These are phyloP conservation scores for Ichneumoninae sp. DNA, from an alignment of 2,888 invertebrate species.

Conservation along the genomic window DNA sequence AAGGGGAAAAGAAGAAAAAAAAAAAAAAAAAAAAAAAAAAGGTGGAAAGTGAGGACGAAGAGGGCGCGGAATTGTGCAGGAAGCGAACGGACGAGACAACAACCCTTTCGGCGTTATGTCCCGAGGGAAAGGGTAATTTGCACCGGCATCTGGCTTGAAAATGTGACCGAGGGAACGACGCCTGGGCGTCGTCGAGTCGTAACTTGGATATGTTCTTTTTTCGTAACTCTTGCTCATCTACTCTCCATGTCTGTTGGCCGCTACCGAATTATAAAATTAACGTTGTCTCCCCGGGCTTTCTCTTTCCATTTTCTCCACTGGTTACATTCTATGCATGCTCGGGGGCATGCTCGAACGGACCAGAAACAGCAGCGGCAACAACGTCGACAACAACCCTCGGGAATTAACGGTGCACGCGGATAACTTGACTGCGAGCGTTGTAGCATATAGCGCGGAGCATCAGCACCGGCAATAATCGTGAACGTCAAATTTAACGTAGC, in stretches of 20 bases:
- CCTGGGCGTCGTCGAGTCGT: conserved; percentile 68
- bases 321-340: conserved; percentile 48
- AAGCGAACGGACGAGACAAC: conserved; percentile 51
- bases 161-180: conserved; percentile 67
- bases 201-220: conserved; percentile 56
- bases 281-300: conserved; percentile 66
- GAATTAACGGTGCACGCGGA: conserved; percentile 57
- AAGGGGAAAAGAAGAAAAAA: conserved; percentile 17
- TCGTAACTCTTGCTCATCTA: conserved; percentile 22
- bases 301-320: conserved; percentile 30
- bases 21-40: background rate
- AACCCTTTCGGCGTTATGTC: conserved; percentile 67
- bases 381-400: conserved; percentile 57
- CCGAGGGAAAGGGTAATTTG: conserved; percentile 70
- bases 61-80: conserved; percentile 23
- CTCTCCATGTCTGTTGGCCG: conserved; percentile 52
- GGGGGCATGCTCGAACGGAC: conserved; percentile 39
- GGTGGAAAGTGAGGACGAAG: conserved; percentile 33
- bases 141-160: conserved; percentile 75
- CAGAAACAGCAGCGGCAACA: conserved; percentile 53
- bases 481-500: conserved; percentile 84
- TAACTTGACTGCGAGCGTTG: conserved; percentile 30
- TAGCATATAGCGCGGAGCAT: conserved; percentile 27
- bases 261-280: conserved; percentile 82
- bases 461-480: conserved; percentile 81